Percentiles rank a stretch among this genome's conserved stretches.
Conservation (phyloP, 2,113 vertebrate genomes). For the Probosciger aterrimus region DNA sequence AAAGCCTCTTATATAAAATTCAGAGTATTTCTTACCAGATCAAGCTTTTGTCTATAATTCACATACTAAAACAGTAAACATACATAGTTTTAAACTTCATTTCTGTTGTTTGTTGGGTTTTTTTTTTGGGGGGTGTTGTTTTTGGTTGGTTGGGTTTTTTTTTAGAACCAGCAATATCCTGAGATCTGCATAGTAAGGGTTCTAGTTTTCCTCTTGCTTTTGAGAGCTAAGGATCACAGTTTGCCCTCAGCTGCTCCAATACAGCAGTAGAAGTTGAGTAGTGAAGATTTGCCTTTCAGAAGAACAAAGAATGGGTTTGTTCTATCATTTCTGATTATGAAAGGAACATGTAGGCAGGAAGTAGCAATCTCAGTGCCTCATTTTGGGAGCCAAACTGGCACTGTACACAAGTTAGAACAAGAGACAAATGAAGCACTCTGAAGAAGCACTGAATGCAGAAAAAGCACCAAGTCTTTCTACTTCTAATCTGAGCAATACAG, state of each 20-base stretch:
- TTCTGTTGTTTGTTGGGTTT: not conserved
- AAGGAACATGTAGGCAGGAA: not conserved
- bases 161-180: not conserved
- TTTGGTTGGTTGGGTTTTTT: not conserved
- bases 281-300: not conserved
- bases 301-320: slow-evolving; percentile 11
- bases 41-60: not conserved
- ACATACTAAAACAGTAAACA: not conserved
- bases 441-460: not conserved
- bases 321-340: not conserved
- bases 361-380: not conserved
- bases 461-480: not conserved
- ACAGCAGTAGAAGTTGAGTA: not conserved
- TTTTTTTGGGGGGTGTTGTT: not conserved
- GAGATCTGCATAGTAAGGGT: not conserved
- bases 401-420: not conserved
- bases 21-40: not conserved
- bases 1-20: not conserved
- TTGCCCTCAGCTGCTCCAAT: not conserved
- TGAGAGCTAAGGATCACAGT: not conserved
- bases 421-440: not conserved
- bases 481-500: not conserved
- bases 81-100: not conserved
- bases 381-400: not conserved
- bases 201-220: not conserved